A percentile compares a stretch with the other conserved stretches of the same genome.
These are phyloP conservation scores for Heliconius ethilla DNA, from an alignment of 2,888 invertebrate genomes.

Conservation along the genomic window DNA sequence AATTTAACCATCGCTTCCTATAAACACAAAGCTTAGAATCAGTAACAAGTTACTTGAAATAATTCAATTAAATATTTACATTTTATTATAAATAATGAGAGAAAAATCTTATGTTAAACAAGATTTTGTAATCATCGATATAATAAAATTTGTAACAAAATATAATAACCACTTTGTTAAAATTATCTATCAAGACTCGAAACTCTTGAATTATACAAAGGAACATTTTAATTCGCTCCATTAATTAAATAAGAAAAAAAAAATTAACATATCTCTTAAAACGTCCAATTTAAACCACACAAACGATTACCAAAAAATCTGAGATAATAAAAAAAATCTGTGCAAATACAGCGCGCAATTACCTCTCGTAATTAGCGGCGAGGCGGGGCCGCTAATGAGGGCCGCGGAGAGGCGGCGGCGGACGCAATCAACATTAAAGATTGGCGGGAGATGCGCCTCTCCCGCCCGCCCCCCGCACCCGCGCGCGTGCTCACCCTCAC, in stretches of 20 bases:
- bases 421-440: slow-evolving; percentile 81
- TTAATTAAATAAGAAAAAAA: not conserved
- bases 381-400: slow-evolving; percentile 81
- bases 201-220: not conserved
- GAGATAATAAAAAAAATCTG: slow-evolving; percentile 55
- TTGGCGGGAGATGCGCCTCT: slow-evolving; percentile 78
- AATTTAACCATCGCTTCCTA: too few relatives aligned
- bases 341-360: slow-evolving; percentile 62
- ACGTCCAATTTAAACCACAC: slow-evolving; percentile 34
- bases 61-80: not conserved
- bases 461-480: slow-evolving; percentile 63
- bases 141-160: not conserved
- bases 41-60: too few relatives aligned
- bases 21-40: too few relatives aligned
- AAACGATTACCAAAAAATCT: slow-evolving; percentile 46
- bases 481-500: slow-evolving; percentile 64
- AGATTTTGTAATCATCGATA: too few relatives aligned
- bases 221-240: not conserved
- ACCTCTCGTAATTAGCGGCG: slow-evolving; percentile 76
- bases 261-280: not conserved
- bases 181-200: not conserved
- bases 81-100: not conserved
- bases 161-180: slow-evolving; percentile 5
- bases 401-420: slow-evolving; percentile 77
- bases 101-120: too few relatives aligned